Conservation (phyloP, 2,797 vertebrate genomes). For the Sebastes nivosus region DNA sequence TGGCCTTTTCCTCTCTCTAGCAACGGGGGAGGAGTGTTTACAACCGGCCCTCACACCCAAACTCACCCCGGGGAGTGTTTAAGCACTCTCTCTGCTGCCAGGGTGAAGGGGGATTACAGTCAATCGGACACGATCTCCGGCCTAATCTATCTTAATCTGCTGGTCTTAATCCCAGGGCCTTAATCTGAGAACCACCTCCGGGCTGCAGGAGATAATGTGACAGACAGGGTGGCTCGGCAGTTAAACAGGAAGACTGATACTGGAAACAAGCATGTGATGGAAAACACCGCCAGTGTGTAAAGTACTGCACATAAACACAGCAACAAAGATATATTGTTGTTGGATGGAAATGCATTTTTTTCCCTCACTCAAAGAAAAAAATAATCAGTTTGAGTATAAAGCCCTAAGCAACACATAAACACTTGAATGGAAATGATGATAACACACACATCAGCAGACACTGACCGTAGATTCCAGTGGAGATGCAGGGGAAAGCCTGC, state of each 20-base stretch:
- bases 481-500: slow-evolving; percentile 86
- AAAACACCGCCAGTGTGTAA: slow-evolving; percentile 1
- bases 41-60: slow-evolving; percentile 32
- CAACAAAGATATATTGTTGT: neutral
- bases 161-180: slow-evolving; percentile 70
- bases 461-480: slow-evolving; percentile 85
- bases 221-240: slow-evolving; percentile 14
- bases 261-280: slow-evolving; percentile 29
- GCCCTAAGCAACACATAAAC: slow-evolving; percentile 11
- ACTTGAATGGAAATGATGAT: neutral
- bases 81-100: slow-evolving; percentile 52
- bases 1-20: slow-evolving; percentile 40
- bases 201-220: slow-evolving; percentile 69
- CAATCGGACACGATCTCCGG: slow-evolving; percentile 79
- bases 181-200: slow-evolving; percentile 81
- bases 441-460: slow-evolving; percentile 15
- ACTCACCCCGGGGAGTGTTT: slow-evolving; percentile 48
- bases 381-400: neutral
- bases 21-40: slow-evolving; percentile 25
- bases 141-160: slow-evolving; percentile 83
- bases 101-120: slow-evolving; percentile 75
- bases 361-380: neutral
- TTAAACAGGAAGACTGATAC: slow-evolving; percentile 43
- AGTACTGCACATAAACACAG: neutral
- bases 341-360: neutral